These are phyloP conservation scores for Pachyseris speciosa DNA, from an alignment of 64 coral and sea anemone genomes.

Conservation along the genomic window DNA sequence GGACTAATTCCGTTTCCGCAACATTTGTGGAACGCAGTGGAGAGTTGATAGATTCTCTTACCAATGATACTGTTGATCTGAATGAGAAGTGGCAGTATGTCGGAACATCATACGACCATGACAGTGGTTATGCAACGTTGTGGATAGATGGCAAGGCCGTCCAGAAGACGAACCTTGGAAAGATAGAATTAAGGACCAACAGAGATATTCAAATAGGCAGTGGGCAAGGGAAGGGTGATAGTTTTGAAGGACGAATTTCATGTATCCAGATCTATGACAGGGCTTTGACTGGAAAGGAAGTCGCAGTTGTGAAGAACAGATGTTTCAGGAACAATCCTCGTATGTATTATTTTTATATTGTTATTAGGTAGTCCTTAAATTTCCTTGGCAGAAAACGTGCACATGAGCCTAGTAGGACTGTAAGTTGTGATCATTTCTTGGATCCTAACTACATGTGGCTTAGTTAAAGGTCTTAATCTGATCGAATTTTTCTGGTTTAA, in stretches of 20 bases:
- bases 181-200: conserved; percentile 23
- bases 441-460: no score
- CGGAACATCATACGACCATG: conserved; percentile 37
- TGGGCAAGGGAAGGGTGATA: not conserved
- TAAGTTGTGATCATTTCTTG: no score
- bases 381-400: no score
- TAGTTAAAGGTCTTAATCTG: no score
- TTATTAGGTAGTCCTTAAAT: no score
- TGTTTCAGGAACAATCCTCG: conserved; percentile 52
- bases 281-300: conserved; percentile 28
- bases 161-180: not conserved
- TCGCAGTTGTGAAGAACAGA: conserved; percentile 42
- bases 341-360: not conserved
- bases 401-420: no score
- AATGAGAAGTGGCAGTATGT: conserved; percentile 46
- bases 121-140: conserved; percentile 9
- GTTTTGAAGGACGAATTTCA: conserved; percentile 62
- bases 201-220: conserved; percentile 35
- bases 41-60: not conserved
- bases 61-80: conserved; percentile 25
- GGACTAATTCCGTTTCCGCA: not conserved
- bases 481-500: no score
- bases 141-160: conserved; percentile 46
- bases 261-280: conserved; percentile 75
- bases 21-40: not conserved